Evolutionary conservation across 2,113 vertebrate species (phyloP).

Genomic region (Sinocyclocheilus anshuiensis): DNA sequence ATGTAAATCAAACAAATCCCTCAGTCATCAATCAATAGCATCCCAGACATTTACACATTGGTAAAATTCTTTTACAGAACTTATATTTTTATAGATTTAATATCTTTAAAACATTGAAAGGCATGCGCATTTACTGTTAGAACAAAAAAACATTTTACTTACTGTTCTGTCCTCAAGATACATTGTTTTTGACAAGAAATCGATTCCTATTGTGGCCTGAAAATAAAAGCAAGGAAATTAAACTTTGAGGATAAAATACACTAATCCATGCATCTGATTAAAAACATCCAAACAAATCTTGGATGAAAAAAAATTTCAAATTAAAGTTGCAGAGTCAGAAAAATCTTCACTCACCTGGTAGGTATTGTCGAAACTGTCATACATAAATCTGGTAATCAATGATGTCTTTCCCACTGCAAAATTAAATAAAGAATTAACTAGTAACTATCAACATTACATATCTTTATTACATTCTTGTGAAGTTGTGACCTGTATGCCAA

Average conservation of each 20-base stretch:
- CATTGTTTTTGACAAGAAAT: slow-evolving; percentile 99
- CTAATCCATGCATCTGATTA: not conserved
- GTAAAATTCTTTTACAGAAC: not conserved
- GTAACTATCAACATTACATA: not conserved
- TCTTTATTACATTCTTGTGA: too few species aligned
- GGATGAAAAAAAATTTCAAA: too few species aligned
- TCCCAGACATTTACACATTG: not conserved
- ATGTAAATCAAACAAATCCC: not conserved
- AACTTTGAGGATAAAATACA: not conserved
- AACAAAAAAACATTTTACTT: slow-evolving; percentile 66
- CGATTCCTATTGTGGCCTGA: slow-evolving; percentile 98
- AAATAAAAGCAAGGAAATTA: slow-evolving; percentile 52
- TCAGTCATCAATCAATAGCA: not conserved
- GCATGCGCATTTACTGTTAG: not conserved
- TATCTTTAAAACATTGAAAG: not conserved
- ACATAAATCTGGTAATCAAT: slow-evolving; percentile 92
- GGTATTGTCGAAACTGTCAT: slow-evolving; percentile 81
- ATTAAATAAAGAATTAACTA: slow-evolving; percentile 39
- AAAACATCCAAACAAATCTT: not conserved
- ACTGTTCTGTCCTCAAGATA: slow-evolving; percentile 99
- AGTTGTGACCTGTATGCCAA: too few species aligned
- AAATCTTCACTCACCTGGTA: slow-evolving; percentile 84
- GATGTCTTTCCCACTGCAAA: slow-evolving; percentile 95
- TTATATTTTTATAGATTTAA: not conserved
- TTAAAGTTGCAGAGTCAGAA: not conserved